Percentiles rank a stretch among this genome's conserved stretches.
These are phyloP conservation scores for Ochlodes sylvanus DNA, from an alignment of 2,888 invertebrate species.

Conservation along the genomic window DNA sequence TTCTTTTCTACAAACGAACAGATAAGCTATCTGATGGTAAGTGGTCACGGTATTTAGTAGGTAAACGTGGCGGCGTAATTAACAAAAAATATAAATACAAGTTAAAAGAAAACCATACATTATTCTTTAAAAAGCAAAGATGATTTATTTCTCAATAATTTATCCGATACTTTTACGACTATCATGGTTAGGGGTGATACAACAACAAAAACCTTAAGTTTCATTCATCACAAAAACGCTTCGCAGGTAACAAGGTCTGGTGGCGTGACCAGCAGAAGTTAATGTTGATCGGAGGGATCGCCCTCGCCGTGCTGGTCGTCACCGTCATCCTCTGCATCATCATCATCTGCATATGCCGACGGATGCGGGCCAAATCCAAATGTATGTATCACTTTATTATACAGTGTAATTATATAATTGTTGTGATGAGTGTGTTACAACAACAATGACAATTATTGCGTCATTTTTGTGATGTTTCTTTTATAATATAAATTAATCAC, in stretches of 20 bases:
- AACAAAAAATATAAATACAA: too few relatives aligned
- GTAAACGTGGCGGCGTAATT: too few relatives aligned
- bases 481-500: neutral
- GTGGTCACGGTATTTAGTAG: too few relatives aligned
- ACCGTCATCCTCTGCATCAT: slow-evolving; percentile 93
- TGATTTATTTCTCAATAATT: too few relatives aligned
- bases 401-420: slow-evolving; percentile 1
- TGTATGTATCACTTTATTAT: slow-evolving; percentile 84
- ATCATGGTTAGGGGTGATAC: too few relatives aligned
- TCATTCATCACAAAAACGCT: too few relatives aligned
- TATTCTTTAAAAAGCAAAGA: too few relatives aligned
- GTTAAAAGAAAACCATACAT: too few relatives aligned
- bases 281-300: slow-evolving; percentile 87
- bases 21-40: too few relatives aligned
- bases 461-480: neutral
- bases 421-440: neutral
- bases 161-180: too few relatives aligned
- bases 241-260: slow-evolving; percentile 90
- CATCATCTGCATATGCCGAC: slow-evolving; percentile 93
- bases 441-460: neutral
- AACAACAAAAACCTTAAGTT: slow-evolving; percentile 1
- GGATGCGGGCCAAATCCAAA: slow-evolving; percentile 92
- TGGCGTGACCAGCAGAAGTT: slow-evolving; percentile 93
- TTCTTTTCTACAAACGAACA: too few relatives aligned
- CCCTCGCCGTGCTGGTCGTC: slow-evolving; percentile 78